A percentile compares a stretch with the other conserved stretches of the same genome.
These are phyloP conservation scores for Agrotis ipsilon DNA, from an alignment of 2,888 invertebrate species.

Conservation along the genomic window DNA sequence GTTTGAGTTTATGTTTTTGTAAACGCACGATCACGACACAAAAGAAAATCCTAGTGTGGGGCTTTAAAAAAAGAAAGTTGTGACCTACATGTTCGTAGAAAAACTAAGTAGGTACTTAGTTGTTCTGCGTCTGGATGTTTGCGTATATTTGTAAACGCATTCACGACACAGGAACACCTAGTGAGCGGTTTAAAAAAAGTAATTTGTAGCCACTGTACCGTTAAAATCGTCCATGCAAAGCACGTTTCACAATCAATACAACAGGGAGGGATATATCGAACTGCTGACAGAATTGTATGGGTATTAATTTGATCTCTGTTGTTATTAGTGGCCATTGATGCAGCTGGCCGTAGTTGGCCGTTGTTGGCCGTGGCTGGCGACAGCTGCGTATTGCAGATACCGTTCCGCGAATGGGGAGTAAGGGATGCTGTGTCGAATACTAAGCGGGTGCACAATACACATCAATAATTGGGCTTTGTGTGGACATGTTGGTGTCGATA, in stretches of 20 bases:
- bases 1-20: too few relatives aligned
- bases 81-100: too few relatives aligned
- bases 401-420: slow-evolving; percentile 13
- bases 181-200: neutral
- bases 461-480: slow-evolving; percentile 8
- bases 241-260: slow-evolving; percentile 12
- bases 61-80: too few relatives aligned
- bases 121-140: too few relatives aligned
- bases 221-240: neutral
- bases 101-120: too few relatives aligned
- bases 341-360: neutral
- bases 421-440: slow-evolving; percentile 27
- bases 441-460: slow-evolving; percentile 13
- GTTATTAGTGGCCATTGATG: slow-evolving; percentile 13
- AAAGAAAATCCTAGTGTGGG: too few relatives aligned
- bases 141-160: too few relatives aligned
- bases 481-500: too few relatives aligned
- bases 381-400: slow-evolving; percentile 32
- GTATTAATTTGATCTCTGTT: slow-evolving; percentile 11
- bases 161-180: too few relatives aligned
- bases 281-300: neutral
- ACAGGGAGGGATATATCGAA: neutral
- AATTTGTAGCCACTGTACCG: slow-evolving; percentile 6
- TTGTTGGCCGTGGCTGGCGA: neutral
- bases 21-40: too few relatives aligned